phyloP scores from a whole-genome alignment of 2,888 invertebrate genomes.

The Aphidoletes aphidimyza region DNA sequence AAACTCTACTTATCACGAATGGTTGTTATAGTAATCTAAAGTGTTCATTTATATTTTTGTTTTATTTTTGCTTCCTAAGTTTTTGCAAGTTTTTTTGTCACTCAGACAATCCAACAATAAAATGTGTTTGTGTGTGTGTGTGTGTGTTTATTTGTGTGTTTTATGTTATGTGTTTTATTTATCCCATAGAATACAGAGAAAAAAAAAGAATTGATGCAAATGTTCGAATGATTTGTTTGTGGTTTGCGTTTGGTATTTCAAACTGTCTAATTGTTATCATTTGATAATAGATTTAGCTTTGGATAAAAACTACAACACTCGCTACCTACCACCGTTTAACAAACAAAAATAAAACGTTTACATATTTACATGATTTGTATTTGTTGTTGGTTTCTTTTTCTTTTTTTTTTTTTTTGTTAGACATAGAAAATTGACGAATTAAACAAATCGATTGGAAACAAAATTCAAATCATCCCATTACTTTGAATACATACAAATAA shows the following conservation, averaged over 20 bases:
- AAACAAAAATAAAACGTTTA: background rate
- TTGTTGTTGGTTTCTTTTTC: too few species aligned
- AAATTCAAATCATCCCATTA: too few species aligned
- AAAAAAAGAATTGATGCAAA: slow-evolving; percentile 12
- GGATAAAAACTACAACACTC: slow-evolving; percentile 14
- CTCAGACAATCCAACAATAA: slow-evolving; percentile 6
- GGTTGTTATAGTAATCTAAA: background rate
- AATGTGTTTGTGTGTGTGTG: too few species aligned
- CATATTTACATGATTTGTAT: slow-evolving; percentile 50
- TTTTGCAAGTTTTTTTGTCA: background rate
- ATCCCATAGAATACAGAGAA: background rate
- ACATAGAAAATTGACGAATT: too few species aligned
- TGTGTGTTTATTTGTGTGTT: background rate
- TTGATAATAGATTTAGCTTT: background rate
- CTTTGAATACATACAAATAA: too few species aligned
- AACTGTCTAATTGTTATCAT: background rate
- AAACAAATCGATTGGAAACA: too few species aligned
- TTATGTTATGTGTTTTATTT: background rate
- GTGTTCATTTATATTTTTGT: background rate
- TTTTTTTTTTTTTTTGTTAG: background rate
- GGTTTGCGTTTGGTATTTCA: background rate
- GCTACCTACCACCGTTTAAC: slow-evolving; percentile 20
- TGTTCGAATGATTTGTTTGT: background rate
- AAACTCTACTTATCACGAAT: slow-evolving; percentile 50
- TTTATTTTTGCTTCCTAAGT: background rate